Percentiles rank a stretch among this genome's conserved stretches.
phyloP scores from a whole-genome alignment of 2,888 invertebrate genomes.

The Tricholauxania praeusta region DNA sequence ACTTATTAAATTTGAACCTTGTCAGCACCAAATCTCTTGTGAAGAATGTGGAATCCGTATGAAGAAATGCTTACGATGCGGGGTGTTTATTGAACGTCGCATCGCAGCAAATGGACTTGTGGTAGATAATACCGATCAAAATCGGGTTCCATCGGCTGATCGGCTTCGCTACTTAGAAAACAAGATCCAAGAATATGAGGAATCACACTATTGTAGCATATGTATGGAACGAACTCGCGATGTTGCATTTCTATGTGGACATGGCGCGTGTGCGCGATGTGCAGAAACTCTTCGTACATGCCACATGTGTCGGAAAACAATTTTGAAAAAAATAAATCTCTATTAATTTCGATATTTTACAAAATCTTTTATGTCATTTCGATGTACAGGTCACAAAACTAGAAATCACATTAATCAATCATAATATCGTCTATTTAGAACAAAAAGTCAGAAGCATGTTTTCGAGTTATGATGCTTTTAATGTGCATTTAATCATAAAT shows the following conservation, averaged over 20 bases:
- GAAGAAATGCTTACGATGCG: constrained; percentile 82
- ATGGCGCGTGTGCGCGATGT: constrained; percentile 85
- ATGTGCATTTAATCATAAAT: no score
- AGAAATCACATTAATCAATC: no score
- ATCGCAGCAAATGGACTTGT: constrained; percentile 70
- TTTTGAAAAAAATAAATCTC: constrained; percentile 67
- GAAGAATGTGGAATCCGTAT: constrained; percentile 81
- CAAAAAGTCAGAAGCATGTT: no score
- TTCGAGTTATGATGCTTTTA: no score
- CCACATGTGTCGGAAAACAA: constrained; percentile 77
- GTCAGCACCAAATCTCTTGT: constrained; percentile 80
- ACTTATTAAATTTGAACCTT: constrained; percentile 78
- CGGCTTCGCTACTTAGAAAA: constrained; percentile 77
- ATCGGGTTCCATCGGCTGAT: constrained; percentile 75
- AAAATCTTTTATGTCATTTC: not conserved
- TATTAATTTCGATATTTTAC: constrained; percentile 54
- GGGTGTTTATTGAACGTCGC: constrained; percentile 72
- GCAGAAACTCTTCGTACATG: constrained; percentile 84
- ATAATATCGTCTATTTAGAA: no score
- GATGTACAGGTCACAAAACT: not conserved
- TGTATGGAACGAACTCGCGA: constrained; percentile 88
- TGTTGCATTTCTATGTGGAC: constrained; percentile 90
- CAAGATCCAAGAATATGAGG: constrained; percentile 87
- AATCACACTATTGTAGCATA: constrained; percentile 86
- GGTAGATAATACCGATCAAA: constrained; percentile 67